Percentiles rank a stretch among this genome's conserved stretches.
Evolutionary conservation across 2,797 vertebrate species (phyloP).

Genomic region (Melanogrammus aeglefinus): DNA sequence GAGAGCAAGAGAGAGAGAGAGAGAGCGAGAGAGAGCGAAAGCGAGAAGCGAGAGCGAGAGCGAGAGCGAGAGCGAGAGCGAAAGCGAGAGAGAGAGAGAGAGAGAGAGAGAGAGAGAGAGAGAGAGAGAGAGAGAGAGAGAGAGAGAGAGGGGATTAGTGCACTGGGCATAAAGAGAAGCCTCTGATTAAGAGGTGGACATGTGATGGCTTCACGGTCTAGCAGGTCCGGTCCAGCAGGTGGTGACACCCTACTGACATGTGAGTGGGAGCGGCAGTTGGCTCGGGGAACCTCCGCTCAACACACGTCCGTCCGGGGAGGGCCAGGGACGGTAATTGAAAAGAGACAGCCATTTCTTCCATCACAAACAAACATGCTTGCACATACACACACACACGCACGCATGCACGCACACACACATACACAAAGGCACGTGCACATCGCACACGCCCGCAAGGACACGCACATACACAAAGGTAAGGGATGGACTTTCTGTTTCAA

Average conservation of each 20-base stretch:
- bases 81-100: too few relatives aligned
- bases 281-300: neutral
- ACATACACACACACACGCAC: neutral
- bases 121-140: neutral
- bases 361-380: neutral
- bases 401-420: neutral
- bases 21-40: too few relatives aligned
- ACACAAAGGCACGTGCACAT: neutral
- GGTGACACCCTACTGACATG: constrained; percentile 5
- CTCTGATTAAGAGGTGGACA: constrained; percentile 1
- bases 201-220: constrained; percentile 1
- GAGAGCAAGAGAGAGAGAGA: constrained; percentile 3
- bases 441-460: neutral
- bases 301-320: neutral
- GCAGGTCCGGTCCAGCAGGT: constrained; percentile 1
- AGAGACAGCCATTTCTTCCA: constrained; percentile 21
- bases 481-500: neutral
- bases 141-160: neutral
- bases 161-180: constrained; percentile 13
- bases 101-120: too few relatives aligned
- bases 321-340: constrained; percentile 5
- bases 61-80: neutral
- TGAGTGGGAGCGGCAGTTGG: constrained; percentile 4
- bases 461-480: neutral
- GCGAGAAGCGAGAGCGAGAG: neutral